Evolutionary conservation across 2,113 vertebrate genomes (phyloP).

Genomic region (Tor tambroides): DNA sequence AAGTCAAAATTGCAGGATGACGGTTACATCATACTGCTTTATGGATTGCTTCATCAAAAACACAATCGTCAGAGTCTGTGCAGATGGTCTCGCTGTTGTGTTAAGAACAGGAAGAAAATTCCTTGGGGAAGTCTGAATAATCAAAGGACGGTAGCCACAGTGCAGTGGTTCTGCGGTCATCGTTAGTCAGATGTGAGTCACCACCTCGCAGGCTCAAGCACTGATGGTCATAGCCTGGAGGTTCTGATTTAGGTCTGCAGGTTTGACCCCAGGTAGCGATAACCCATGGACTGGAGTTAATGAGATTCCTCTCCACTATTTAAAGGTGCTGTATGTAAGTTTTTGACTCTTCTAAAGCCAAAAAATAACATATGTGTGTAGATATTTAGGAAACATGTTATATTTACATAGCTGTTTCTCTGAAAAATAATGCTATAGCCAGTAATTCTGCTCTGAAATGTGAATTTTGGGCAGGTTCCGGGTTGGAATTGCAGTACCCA

Average conservation of each 20-base stretch:
- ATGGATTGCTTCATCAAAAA: conserved; percentile 4
- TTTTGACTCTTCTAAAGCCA: no score
- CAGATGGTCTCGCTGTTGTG: neutral
- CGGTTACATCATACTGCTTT: neutral
- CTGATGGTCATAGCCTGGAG: neutral
- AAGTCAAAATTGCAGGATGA: neutral
- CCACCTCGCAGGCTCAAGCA: neutral
- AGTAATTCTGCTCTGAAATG: no score
- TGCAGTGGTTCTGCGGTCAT: neutral
- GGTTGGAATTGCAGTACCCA: no score
- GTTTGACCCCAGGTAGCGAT: neutral
- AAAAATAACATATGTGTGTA: no score
- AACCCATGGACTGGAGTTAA: neutral
- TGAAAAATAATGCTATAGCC: no score
- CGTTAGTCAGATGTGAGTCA: conserved; percentile 20
- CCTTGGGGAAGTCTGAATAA: neutral
- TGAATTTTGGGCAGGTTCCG: no score
- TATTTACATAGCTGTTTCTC: no score
- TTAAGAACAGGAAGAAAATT: neutral
- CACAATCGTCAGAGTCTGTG: neutral
- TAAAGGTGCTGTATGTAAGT: no score
- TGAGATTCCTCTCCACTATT: neutral
- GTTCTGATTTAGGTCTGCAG: neutral
- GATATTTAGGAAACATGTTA: no score
- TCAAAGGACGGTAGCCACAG: neutral